Base-by-base conservation (phyloP, 2,888 invertebrate genomes). In the Gastracanthus pulcherrimus region DNA sequence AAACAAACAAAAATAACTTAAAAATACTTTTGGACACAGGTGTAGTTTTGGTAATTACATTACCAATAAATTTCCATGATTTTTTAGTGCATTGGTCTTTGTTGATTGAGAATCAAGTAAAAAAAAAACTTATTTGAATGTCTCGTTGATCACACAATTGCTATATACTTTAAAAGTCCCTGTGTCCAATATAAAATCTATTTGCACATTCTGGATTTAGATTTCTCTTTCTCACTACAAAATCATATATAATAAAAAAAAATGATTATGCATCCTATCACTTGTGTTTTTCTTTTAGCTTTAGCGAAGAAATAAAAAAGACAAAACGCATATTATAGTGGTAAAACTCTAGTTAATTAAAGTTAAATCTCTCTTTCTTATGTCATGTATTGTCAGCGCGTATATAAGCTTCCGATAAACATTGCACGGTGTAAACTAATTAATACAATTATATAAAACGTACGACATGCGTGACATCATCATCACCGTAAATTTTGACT, bases 191-290 rank as follows among this genome's bases (percentile, higher is more conserved):
- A 74, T 76, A 78, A 78, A 72, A 70, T 48, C 75, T 82, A 66
- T 75, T 79, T 82, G 69, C 72, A 80, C 62, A 69, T 76, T 64
- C 7, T 76, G 41, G 64, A 82, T 82, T 72, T 67, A 76, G 31
- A 72, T 69, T 80, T 70, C 6, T 45, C 16, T 77, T 82, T 67
- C 58, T 76, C 71, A 76, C 72, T 76, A 82, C 80, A 69, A 82
- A 67, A 76, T 66, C 23, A 75, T 71, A 76, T 38, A 55, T 34
- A 71, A 60, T 69, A 31, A 58, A 76, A 67, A 45, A 72, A 79
- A 38, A 76, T 67, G 38, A 80, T 82, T 80, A 82, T 82, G 80
- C 70, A 66, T 74, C 19, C 45, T 80, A 82, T 82, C 80, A 82
- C 80, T 74, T 80, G 45, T 48, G 23, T 67, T 76, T 80, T 75